Base-by-base conservation (phyloP, 1,140 invertebrate genomes). In the Polypedilum pembai region DNA sequence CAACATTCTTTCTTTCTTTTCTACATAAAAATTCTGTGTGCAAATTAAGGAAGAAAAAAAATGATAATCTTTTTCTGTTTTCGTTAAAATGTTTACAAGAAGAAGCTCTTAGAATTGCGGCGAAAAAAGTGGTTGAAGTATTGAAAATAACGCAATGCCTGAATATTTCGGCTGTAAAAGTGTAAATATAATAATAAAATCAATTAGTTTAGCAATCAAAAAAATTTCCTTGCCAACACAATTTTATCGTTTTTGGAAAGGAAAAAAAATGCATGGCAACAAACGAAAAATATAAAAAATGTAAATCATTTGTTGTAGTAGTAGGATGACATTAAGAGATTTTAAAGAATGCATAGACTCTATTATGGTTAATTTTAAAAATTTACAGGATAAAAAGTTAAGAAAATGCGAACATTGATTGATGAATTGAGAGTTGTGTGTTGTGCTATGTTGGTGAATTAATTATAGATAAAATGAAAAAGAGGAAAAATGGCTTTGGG, bases 161-260 rank as follows among this genome's bases (percentile, higher is more conserved):
- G 20, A 69, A 21, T 69, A 20, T 69, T 69, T 69, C 8, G 65
- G 65, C 65, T 69, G 65, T 21, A 69, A 69, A 69, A 69, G 65
- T 18, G 20, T 15, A 15, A 69, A 69, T 18, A 21, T 69, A 69
- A 56, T 15, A 56, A 69, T 20, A 69, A 69, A 21, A 18, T 18
- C 8, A 18, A 69, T 69, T 69, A 20, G 65, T 69, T 18, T 33
- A 33, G 24, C 24, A 33, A 3, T 33, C 24, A 33, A 33, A 33
- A 33, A 33, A 33, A 33, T 3, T 33, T 33, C 24, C 24, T 33
- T 33, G 24, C 24, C 24, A 33, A 33, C 24, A 33, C 24, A 33
- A 33, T 1, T 33, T 3, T 33, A 33, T 33, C 24, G 24, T 5
- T 33, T 33, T 1, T 33, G 24, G 24, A 33, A 33, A 33, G 24